Evolutionary conservation across 2,888 invertebrate species (phyloP), one percentile per base, ranked within the genome.

Genomic region (Clostera curtula): DNA sequence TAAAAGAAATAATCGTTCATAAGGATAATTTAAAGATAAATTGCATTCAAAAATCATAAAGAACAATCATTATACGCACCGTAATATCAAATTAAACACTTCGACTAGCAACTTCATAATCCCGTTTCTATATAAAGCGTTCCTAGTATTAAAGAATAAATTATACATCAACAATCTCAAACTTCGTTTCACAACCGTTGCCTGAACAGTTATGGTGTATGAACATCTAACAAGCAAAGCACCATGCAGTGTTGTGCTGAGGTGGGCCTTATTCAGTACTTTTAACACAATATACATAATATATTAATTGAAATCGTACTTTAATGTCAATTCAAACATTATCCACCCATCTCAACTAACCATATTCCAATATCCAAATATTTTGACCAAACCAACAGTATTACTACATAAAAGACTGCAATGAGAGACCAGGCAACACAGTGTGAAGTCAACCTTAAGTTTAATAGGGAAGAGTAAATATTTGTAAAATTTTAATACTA

Each of bases 181-280:
- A 64, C 25, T 47, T 60, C 63, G 69, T 64, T 65, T 75, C 75
- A 76, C 73, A 77, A 74, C 77, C 66, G 61, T 69, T 68, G 60
- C 23, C 57, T 58, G 22, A 65, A 61, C 63, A 60, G 58, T 59
- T 57, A 52, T 42, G 45, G 47, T 56, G 45, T 41, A 45, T 61
- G 56, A 61, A 54, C 42, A 31, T 19, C 49, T 39, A 62, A 66
- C 52, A 67, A 73, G 65, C 59, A 32, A 71, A 75, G 75, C 76
- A 77, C 76, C 75, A 64, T 62, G 56, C 35, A 49, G 41, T 44
- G 33, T 66, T 64, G 68, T 73, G 75, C 68, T 62, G 25, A 60
- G 64, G 65, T 66, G 69, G 64, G 64, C 37, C 38, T 49, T n/a
- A n/a, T n/a, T n/a, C n/a, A n/a, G n/a, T n/a, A n/a, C n/a, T n/a